phyloP scores from a whole-genome alignment of 2,888 invertebrate species.

The Tigriopus californicus region DNA sequence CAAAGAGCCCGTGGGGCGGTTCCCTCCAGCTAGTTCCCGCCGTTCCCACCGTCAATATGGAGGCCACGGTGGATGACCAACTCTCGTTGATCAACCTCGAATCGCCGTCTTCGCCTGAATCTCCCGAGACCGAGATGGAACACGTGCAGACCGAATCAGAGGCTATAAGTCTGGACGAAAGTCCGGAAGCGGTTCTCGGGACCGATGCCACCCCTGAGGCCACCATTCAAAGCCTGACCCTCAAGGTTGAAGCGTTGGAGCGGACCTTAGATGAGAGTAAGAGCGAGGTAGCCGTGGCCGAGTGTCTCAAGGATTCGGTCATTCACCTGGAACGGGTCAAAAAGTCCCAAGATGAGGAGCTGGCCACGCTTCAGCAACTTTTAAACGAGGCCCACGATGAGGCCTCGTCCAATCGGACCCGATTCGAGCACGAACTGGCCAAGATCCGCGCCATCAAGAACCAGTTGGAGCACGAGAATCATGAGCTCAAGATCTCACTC shows the following conservation, averaged over 20 bases:
- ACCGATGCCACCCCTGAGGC: too few relatives aligned
- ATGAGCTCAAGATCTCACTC: not conserved
- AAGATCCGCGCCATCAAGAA: not conserved
- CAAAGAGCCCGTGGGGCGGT: too few relatives aligned
- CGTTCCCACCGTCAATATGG: too few relatives aligned
- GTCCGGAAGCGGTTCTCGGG: too few relatives aligned
- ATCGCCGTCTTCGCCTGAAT: too few relatives aligned
- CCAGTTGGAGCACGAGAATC: not conserved
- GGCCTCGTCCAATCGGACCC: not conserved
- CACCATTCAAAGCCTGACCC: not conserved
- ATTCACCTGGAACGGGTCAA: not conserved
- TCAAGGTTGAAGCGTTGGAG: not conserved
- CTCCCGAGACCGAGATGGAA: too few relatives aligned
- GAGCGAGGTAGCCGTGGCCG: conserved; percentile 1
- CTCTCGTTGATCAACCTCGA: too few relatives aligned
- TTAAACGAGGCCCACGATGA: not conserved
- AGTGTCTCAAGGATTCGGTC: not conserved
- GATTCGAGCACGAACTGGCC: not conserved
- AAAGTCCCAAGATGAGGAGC: not conserved
- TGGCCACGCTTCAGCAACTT: not conserved
- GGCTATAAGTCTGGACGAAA: too few relatives aligned
- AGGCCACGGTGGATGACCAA: too few relatives aligned
- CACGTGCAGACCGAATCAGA: too few relatives aligned
- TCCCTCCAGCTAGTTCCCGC: too few relatives aligned
- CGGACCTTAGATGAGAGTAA: not conserved